Conservation (phyloP, 2,113 vertebrate species). For the Paralichthys olivaceus region DNA sequence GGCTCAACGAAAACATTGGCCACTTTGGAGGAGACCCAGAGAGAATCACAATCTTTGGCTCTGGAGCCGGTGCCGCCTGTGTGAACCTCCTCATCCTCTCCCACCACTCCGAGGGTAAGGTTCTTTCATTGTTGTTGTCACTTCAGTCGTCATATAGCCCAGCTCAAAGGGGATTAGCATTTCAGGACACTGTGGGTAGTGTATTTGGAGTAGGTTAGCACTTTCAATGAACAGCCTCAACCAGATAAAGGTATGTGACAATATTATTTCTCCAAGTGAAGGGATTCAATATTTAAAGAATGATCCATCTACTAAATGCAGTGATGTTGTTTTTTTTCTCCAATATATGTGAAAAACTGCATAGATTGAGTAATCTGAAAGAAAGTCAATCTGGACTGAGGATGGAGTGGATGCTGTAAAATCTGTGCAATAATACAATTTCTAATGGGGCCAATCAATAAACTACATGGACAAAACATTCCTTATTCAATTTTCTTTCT, state of each 20-base stretch:
- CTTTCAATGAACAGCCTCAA: conserved; percentile 36
- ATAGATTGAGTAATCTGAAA: conserved; percentile 6
- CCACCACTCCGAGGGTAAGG: conserved; percentile 98
- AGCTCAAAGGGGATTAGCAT: conserved; percentile 35
- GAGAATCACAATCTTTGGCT: conserved; percentile 99
- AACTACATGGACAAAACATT: conserved; percentile 20
- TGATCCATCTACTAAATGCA: conserved; percentile 10
- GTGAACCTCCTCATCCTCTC: conserved; percentile 99
- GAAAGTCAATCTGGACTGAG: conserved; percentile 7
- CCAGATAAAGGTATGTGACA: conserved; percentile 13
- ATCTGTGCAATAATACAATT: conserved; percentile 30
- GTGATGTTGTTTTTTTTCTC: conserved; percentile 12
- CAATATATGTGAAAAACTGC: conserved; percentile 1
- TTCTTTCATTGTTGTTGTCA: conserved; percentile 29
- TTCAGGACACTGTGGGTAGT: conserved; percentile 33
- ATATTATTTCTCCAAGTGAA: conserved; percentile 14
- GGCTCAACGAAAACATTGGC: conserved; percentile 99
- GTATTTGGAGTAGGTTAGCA: conserved; percentile 29
- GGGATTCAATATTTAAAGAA: neutral
- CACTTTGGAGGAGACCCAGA: conserved; percentile 98
- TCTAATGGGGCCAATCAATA: conserved; percentile 26
- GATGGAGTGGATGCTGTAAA: conserved; percentile 16
- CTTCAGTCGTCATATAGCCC: conserved; percentile 30
- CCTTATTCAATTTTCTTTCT: neutral
- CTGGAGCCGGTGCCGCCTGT: conserved; percentile 96